Conservation (phyloP, 2,113 vertebrate genomes). For the Sarotherodon lohbergeri region DNA sequence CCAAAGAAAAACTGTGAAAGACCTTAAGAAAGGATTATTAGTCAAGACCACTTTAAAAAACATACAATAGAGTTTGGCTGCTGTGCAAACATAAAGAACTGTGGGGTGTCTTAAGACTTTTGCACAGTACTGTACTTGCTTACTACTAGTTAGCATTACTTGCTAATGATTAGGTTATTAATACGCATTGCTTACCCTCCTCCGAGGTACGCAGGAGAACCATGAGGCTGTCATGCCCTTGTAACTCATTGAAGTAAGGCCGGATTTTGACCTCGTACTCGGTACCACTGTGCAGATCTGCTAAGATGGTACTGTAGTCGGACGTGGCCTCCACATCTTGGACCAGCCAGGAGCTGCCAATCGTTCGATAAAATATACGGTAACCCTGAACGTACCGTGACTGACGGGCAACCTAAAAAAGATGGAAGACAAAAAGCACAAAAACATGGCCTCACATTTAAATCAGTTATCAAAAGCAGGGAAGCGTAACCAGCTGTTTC, state of each 20-base stretch:
- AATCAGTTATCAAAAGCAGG: not conserved
- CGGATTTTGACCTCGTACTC: conserved; percentile 90
- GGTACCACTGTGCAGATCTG: conserved; percentile 73
- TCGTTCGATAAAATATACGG: conserved; percentile 82
- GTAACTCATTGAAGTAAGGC: conserved; percentile 84
- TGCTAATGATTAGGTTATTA: not conserved
- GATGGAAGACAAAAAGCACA: not conserved
- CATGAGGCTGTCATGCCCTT: conserved; percentile 83
- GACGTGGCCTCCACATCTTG: conserved; percentile 69
- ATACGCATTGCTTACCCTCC: conserved; percentile 74
- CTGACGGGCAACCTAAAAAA: conserved; percentile 78
- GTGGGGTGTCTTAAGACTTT: not conserved
- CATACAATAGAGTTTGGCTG: not conserved
- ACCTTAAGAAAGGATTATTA: not conserved
- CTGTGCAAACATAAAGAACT: not conserved
- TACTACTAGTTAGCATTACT: not conserved
- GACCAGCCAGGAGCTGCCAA: conserved; percentile 77
- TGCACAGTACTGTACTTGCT: not conserved
- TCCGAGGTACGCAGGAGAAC: conserved; percentile 77
- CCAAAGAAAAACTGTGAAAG: not conserved
- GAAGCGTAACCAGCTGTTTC: not conserved
- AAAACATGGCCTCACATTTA: not conserved
- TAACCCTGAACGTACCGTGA: conserved; percentile 84
- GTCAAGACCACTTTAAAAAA: not conserved
- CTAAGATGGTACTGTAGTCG: conserved; percentile 74